Evolutionary conservation across 2,113 vertebrate species (phyloP), one percentile per base, ranked within the genome.

Genomic region (Chloropsis cyanopogon): DNA sequence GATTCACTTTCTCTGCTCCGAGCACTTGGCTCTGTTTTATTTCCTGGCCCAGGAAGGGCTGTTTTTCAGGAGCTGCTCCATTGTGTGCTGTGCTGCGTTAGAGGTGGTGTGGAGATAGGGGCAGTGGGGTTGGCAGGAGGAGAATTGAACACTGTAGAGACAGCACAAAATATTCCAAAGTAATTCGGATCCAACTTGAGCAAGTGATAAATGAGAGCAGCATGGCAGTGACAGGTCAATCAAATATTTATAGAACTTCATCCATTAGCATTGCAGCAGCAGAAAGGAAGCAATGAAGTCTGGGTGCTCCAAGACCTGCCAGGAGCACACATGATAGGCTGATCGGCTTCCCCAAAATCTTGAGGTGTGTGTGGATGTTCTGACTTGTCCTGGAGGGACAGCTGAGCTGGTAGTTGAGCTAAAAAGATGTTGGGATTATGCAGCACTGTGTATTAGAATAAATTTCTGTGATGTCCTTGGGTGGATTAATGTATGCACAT

Each of bases 231-330:
- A 93, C 96, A 97, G 91, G 95, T 96, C 95, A 96, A 97, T 97
- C 93, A 97, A 97, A 97, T 97, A 97, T 97, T 97, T 97, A 97
- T 96, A 94, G 93, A 88, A 82, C 92, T 86, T 88, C 78, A 82
- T 90, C 90, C 91, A 82, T 97, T 96, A 97, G 29, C 88, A 61
- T 64, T 86, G 90, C 90, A 84, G 88, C 80, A 88, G 71, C 63
- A 73, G 82, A 89, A 93, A 81, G 56, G 59, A 96, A 94, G 92
- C 17, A 54, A 46, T 86, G 82, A 79, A 88, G 81, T 77, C 75
- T 11, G 52, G 77, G 44, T 71, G 23, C 37, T 92, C 71, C 47
- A 44, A 84, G 44, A 75, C 26, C 80, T 77, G 16, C 1, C 5
- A 75, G 82, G 77, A 37, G n/a, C 69, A 59, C 6, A 1, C 1